phyloP scores from a whole-genome alignment of 2,797 vertebrate genomes.

The Hemitrygon akajei region DNA sequence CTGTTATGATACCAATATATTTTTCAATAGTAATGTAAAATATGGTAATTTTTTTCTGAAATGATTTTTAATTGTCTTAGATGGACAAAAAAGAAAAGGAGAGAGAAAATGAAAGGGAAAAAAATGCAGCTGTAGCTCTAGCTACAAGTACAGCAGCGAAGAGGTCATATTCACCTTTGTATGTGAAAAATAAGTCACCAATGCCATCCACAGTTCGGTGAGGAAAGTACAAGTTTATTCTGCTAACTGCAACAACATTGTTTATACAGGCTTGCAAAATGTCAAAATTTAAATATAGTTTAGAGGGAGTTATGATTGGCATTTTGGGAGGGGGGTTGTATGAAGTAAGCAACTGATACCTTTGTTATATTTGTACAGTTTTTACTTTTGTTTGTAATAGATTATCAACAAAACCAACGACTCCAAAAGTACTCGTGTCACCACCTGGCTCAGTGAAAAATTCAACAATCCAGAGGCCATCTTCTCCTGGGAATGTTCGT shows the following conservation, averaged over 20 bases:
- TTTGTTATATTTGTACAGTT: neutral
- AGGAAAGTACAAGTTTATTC: conserved; percentile 40
- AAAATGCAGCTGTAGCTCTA: conserved; percentile 66
- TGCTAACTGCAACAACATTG: conserved; percentile 39
- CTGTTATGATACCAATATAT: neutral
- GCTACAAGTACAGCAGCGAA: conserved; percentile 53
- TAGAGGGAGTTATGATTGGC: conserved; percentile 11
- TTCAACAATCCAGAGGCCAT: conserved; percentile 55
- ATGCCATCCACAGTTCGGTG: conserved; percentile 76
- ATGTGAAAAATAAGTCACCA: conserved; percentile 63
- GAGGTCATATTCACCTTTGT: conserved; percentile 63
- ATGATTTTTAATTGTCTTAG: conserved; percentile 51
- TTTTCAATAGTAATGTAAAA: neutral
- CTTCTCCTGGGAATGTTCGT: conserved; percentile 79
- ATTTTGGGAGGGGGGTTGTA: too few species aligned
- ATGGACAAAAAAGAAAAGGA: conserved; percentile 69
- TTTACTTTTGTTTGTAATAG: conserved; percentile 43
- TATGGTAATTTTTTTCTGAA: neutral
- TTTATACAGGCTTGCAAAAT: conserved; percentile 52
- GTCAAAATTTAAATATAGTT: neutral
- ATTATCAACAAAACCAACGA: conserved; percentile 48
- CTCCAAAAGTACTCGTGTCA: conserved; percentile 63
- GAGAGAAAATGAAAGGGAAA: conserved; percentile 56
- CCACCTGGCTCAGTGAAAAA: conserved; percentile 55
- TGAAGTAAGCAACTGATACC: neutral